Percentiles rank a stretch among this genome's conserved stretches.
These are phyloP conservation scores for Omphaloscelis lunosa DNA, from an alignment of 2,888 invertebrate genomes.

Conservation along the genomic window DNA sequence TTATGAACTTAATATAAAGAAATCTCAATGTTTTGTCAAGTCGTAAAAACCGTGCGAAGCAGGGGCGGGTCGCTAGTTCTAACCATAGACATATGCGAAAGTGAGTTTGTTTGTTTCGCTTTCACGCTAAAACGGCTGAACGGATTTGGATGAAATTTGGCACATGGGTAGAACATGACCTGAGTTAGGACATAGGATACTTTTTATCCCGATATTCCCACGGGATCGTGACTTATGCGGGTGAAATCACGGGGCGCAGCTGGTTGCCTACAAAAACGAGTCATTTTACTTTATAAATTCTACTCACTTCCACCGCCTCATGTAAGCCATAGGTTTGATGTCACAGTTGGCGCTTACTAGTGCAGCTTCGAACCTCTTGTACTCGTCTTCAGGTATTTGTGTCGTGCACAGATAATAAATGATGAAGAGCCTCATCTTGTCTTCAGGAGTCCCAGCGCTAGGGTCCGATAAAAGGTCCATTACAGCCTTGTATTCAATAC, in stretches of 20 bases:
- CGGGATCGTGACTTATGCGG: too few species aligned
- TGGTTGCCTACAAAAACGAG: neutral
- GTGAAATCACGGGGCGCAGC: too few species aligned
- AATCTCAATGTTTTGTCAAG: neutral
- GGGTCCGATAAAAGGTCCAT: conserved; percentile 96
- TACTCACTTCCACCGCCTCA: conserved; percentile 97
- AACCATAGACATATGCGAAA: too few species aligned
- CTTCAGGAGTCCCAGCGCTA: conserved; percentile 96
- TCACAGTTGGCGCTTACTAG: conserved; percentile 96
- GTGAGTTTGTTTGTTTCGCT: too few species aligned
- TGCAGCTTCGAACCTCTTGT: conserved; percentile 95
- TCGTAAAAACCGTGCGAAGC: neutral
- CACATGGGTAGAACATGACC: too few species aligned
- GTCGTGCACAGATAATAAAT: conserved; percentile 97
- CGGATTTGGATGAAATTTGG: too few species aligned
- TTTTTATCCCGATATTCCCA: too few species aligned
- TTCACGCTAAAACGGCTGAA: too few species aligned
- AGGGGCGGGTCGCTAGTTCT: neutral
- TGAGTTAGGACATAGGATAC: too few species aligned
- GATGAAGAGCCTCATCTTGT: conserved; percentile 97
- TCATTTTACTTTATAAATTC: neutral
- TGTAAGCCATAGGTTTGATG: conserved; percentile 95
- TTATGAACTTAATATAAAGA: neutral
- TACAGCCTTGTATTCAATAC: conserved; percentile 94
- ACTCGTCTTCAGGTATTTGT: conserved; percentile 95